A percentile compares a stretch with the other conserved stretches of the same genome.
phyloP scores from a whole-genome alignment of 2,797 vertebrate species.

The Chaenodraco wilsoni region DNA sequence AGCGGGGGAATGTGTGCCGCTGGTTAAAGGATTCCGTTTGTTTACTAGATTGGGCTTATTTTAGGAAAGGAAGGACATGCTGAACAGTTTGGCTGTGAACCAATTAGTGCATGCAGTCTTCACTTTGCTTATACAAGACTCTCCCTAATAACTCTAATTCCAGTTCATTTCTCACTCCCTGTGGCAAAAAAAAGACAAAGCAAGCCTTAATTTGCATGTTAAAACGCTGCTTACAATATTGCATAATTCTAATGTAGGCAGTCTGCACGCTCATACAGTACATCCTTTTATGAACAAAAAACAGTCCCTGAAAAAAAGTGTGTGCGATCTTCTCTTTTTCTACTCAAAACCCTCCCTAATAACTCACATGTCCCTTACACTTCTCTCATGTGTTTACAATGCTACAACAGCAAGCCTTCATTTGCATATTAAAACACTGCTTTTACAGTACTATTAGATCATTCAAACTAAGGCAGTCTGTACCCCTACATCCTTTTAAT shows the following conservation, averaged over 20 bases:
- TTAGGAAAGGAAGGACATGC: slow-evolving; percentile 51
- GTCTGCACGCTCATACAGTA: slow-evolving; percentile 2
- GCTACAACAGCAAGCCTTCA: slow-evolving; percentile 37
- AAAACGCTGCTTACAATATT: slow-evolving; percentile 68
- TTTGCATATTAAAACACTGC: slow-evolving; percentile 73
- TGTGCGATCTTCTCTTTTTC: slow-evolving; percentile 53
- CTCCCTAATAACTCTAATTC: slow-evolving; percentile 54
- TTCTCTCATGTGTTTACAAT: slow-evolving; percentile 51
- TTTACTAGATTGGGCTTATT: slow-evolving; percentile 65
- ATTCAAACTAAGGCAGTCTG: slow-evolving; percentile 62
- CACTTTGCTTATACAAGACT: slow-evolving; percentile 58
- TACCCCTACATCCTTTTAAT: slow-evolving; percentile 30
- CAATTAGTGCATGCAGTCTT: slow-evolving; percentile 59
- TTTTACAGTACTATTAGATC: slow-evolving; percentile 61
- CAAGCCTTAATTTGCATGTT: slow-evolving; percentile 71
- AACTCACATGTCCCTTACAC: slow-evolving; percentile 52
- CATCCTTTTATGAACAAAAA: slow-evolving; percentile 46
- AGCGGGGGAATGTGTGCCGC: slow-evolving; percentile 48
- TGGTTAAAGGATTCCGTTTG: slow-evolving; percentile 63
- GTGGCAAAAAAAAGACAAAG: slow-evolving; percentile 54
- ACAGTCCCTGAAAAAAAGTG: slow-evolving; percentile 32
- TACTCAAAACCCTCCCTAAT: slow-evolving; percentile 49
- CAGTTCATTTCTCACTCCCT: slow-evolving; percentile 49
- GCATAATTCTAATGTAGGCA: slow-evolving; percentile 66
- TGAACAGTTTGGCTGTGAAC: slow-evolving; percentile 57